Conservation (phyloP, 1,140 invertebrate genomes). For the Drosophila nasuta region DNA sequence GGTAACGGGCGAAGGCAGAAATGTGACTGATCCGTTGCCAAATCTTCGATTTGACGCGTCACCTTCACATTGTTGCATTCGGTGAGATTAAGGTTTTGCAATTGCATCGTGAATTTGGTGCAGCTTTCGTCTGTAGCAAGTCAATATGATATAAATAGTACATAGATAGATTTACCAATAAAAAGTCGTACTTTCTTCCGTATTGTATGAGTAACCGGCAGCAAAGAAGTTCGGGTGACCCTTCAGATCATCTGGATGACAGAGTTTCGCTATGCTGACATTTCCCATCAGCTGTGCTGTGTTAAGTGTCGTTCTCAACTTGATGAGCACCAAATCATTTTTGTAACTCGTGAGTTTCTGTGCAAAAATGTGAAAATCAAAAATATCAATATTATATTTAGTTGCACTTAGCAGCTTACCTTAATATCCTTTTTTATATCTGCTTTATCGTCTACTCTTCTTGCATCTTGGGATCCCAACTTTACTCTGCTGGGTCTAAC, state of each 20-base stretch:
- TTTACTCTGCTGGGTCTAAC: neutral
- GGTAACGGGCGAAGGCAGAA: too few species aligned
- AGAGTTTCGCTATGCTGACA: too few species aligned
- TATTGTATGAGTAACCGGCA: too few species aligned
- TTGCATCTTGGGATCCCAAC: neutral
- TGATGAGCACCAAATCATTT: conserved; percentile 13
- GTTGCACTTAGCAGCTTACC: neutral
- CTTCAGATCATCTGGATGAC: too few species aligned
- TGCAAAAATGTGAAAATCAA: neutral
- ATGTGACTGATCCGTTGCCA: too few species aligned
- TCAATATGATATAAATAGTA: neutral
- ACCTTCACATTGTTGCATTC: neutral
- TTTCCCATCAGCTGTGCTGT: too few species aligned
- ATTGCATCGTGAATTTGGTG: conserved; percentile 2
- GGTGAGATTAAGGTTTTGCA: neutral
- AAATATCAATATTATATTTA: neutral
- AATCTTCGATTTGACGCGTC: neutral
- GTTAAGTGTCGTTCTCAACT: neutral
- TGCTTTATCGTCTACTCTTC: neutral
- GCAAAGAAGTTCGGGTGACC: too few species aligned
- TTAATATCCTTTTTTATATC: neutral
- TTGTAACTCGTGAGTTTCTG: neutral
- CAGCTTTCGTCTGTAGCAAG: conserved; percentile 20
- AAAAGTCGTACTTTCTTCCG: too few species aligned
- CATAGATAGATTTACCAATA: too few species aligned